Evolutionary conservation across 1,140 invertebrate species (phyloP), one percentile per base, ranked within the genome.

Genomic region (Galendromus occidentalis): DNA sequence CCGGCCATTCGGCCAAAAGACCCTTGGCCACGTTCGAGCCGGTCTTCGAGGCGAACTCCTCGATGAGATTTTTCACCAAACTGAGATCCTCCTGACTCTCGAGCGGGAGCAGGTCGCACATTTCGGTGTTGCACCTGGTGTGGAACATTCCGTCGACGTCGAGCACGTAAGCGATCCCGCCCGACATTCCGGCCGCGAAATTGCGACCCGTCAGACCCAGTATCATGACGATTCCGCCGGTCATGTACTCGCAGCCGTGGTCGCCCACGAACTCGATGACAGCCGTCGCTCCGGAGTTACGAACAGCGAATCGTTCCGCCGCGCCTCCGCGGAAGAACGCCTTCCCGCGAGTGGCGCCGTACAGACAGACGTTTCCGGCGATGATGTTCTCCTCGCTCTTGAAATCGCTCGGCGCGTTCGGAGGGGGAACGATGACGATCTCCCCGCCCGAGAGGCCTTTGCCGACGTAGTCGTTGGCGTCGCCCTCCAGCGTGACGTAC

Each of bases 171-270:
- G 95, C 95, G 68, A 98, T 87, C 69, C 95, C 95, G 67, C 93
- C 91, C 69, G 87, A 92, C 92, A 97, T 97, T 70, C 94, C 95
- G 66, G 95, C 95, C 42, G 92, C 94, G 79, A 99, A 98, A 80
- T 99, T 99, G 66, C 91, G 79, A 65, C 93, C 93, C 14, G 91
- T 94, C n/a, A 86, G 78, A 6, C 93, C 93, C 12, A 98, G 80
- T 73, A 98, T 88, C 7, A 99, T 78, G 66, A 87, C 87, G 67
- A 81, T 79, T 67, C 93, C 93, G 29, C 91, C 94, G 44, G 95
- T 99, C 95, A 99, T 99, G 75, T 98, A 99, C 78, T 99, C 95
- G 80, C 95, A 98, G 30, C 92, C 94, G 77, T 98, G 94, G 80
- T 98, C 95, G 59, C 95, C 95, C 65, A 94, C 91, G 66, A 81